Evolutionary conservation across 2,888 invertebrate species (phyloP).

Genomic region (Subacronicta megacephala): DNA sequence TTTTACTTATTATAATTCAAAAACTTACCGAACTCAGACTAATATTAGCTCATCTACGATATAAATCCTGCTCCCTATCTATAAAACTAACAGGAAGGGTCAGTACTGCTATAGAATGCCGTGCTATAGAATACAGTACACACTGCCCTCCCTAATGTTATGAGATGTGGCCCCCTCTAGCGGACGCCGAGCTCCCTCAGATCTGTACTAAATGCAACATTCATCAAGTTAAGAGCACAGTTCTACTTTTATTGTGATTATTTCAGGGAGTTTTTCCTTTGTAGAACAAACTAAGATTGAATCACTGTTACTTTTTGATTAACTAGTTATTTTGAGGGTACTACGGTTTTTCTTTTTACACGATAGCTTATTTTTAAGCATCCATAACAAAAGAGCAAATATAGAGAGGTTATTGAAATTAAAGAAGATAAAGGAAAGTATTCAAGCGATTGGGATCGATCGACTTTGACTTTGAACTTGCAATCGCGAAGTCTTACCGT

Average conservation of each 20-base stretch:
- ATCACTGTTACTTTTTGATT: constrained; percentile 33
- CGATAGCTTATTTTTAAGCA: too few relatives aligned
- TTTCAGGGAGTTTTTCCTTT: constrained; percentile 35
- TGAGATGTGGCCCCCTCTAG: constrained; percentile 41
- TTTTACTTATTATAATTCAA: too few relatives aligned
- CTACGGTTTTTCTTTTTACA: too few relatives aligned
- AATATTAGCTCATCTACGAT: neutral
- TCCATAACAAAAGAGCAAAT: too few relatives aligned
- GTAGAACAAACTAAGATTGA: constrained; percentile 11
- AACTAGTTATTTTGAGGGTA: constrained; percentile 1
- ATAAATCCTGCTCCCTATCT: constrained; percentile 6
- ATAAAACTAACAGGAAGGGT: constrained; percentile 22
- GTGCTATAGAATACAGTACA: constrained; percentile 41
- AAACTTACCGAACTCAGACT: too few relatives aligned
- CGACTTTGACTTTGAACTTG: too few relatives aligned
- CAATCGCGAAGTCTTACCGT: too few relatives aligned
- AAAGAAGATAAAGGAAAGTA: too few relatives aligned
- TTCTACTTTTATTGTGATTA: constrained; percentile 54
- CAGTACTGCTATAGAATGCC: constrained; percentile 44
- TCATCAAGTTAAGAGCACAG: constrained; percentile 42
- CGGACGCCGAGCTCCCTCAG: constrained; percentile 24
- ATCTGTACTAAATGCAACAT: constrained; percentile 36
- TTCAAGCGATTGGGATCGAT: too few relatives aligned
- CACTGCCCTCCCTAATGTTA: constrained; percentile 47
- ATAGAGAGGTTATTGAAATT: too few relatives aligned